Percentiles rank a stretch among this genome's conserved stretches.
Evolutionary conservation across 2,113 vertebrate species (phyloP).

Genomic region (Lophochroa leadbeateri): DNA sequence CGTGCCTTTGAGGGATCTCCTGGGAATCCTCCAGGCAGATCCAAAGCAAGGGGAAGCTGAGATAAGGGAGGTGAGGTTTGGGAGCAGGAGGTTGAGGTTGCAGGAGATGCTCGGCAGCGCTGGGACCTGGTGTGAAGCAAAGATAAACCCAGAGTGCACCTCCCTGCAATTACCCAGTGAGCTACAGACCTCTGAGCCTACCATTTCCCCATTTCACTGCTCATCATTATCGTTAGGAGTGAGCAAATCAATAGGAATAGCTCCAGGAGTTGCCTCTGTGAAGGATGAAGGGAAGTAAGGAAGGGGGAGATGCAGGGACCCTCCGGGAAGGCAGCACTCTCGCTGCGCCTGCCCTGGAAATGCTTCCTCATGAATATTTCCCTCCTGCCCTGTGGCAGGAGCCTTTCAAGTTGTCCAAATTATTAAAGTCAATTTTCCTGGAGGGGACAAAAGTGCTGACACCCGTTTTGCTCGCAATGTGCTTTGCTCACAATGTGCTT

Average conservation of each 20-base stretch:
- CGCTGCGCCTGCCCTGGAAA: not conserved
- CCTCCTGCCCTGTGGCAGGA: conserved; percentile 28
- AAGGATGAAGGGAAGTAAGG: not conserved
- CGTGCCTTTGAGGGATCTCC: not conserved
- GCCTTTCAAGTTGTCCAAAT: conserved; percentile 47
- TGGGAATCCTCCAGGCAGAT: not conserved
- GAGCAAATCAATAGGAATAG: not conserved
- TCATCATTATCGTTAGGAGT: rapidly evolving
- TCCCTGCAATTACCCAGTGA: not conserved
- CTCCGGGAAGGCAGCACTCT: not conserved
- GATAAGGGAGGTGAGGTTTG: not conserved
- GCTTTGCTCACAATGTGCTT: conserved; percentile 20
- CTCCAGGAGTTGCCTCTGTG: not conserved
- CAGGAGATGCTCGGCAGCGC: not conserved
- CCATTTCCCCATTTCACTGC: not conserved
- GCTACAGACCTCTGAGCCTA: not conserved
- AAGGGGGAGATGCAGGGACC: not conserved
- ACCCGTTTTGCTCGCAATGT: not conserved
- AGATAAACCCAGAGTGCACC: not conserved
- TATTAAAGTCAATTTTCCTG: conserved; percentile 41
- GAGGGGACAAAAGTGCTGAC: conserved; percentile 31
- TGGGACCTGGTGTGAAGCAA: not conserved
- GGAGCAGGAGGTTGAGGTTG: not conserved
- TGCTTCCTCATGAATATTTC: conserved; percentile 19
- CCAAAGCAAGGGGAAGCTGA: not conserved